Conservation (phyloP, 1,140 invertebrate genomes). For the Eueides isabella region DNA sequence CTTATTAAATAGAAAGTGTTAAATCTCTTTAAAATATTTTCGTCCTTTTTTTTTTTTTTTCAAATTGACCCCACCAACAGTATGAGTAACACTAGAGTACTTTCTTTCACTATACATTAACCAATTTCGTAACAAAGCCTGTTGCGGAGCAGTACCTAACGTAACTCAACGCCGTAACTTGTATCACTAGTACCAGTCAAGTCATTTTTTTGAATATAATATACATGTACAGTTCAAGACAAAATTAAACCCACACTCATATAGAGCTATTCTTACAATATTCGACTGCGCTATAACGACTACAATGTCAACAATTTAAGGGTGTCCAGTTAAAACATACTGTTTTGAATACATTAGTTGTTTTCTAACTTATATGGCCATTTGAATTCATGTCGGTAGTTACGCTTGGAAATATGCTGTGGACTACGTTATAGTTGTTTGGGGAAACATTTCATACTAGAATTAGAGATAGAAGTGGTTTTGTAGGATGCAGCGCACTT, state of each 20-base stretch:
- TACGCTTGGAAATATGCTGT: conserved; percentile 37
- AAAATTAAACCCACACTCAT: not conserved
- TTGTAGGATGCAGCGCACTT: conserved; percentile 6
- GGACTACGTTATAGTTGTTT: conserved; percentile 38
- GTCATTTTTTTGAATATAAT: too few species aligned
- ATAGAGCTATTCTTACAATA: not conserved
- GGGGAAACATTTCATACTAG: conserved; percentile 32
- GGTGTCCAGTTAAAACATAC: conserved; percentile 32
- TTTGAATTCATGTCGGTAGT: conserved; percentile 35
- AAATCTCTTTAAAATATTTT: too few species aligned
- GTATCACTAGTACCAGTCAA: too few species aligned
- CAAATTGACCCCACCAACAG: too few species aligned
- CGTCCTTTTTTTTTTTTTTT: too few species aligned
- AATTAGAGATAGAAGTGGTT: conserved; percentile 30
- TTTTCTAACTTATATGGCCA: conserved; percentile 38
- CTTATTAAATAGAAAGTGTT: too few species aligned
- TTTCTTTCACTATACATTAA: too few species aligned
- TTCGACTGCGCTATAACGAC: not conserved
- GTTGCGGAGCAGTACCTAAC: not conserved
- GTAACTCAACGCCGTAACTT: not conserved
- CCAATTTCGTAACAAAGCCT: too few species aligned
- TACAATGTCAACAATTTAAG: conserved; percentile 27
- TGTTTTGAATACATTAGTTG: conserved; percentile 33
- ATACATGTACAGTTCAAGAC: not conserved
- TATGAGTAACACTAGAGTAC: too few species aligned